phyloP scores from a whole-genome alignment of 2,113 vertebrate species.

The Odontophorus gujanensis region DNA sequence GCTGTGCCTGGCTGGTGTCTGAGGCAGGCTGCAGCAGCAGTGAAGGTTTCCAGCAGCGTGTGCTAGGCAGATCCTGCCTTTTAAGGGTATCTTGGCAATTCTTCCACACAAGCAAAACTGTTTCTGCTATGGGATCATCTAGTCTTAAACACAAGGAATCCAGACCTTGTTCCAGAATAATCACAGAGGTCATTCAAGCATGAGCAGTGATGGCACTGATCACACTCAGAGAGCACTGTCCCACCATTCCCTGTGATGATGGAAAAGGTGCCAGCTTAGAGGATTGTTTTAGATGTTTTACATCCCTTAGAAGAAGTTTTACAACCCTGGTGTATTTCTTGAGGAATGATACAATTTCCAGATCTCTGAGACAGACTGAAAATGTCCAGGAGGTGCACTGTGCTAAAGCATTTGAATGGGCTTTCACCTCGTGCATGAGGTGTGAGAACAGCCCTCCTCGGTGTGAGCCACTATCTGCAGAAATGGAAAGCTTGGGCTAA shows the following conservation, averaged over 20 bases:
- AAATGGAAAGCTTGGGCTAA: background rate
- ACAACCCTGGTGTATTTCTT: background rate
- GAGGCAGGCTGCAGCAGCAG: background rate
- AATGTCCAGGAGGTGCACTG: background rate
- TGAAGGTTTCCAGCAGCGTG: background rate
- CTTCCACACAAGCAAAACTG: constrained; percentile 49
- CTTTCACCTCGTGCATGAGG: background rate
- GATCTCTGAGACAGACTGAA: background rate
- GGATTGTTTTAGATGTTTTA: too few relatives aligned
- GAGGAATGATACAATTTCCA: background rate
- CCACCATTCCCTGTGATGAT: background rate
- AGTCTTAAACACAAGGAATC: constrained; percentile 62
- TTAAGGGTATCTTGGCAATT: constrained; percentile 64
- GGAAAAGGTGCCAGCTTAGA: background rate
- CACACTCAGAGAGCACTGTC: background rate
- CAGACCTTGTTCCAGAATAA: constrained; percentile 55
- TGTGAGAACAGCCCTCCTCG: background rate
- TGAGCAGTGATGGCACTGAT: background rate
- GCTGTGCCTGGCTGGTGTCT: constrained; percentile 6
- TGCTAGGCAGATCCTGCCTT: constrained; percentile 27
- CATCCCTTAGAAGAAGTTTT: background rate
- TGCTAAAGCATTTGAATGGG: background rate
- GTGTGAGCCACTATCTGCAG: background rate
- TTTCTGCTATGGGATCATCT: constrained; percentile 52
- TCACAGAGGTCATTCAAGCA: background rate